phyloP scores from a whole-genome alignment of 2,888 invertebrate genomes.

The Parnassius mnemosyne region DNA sequence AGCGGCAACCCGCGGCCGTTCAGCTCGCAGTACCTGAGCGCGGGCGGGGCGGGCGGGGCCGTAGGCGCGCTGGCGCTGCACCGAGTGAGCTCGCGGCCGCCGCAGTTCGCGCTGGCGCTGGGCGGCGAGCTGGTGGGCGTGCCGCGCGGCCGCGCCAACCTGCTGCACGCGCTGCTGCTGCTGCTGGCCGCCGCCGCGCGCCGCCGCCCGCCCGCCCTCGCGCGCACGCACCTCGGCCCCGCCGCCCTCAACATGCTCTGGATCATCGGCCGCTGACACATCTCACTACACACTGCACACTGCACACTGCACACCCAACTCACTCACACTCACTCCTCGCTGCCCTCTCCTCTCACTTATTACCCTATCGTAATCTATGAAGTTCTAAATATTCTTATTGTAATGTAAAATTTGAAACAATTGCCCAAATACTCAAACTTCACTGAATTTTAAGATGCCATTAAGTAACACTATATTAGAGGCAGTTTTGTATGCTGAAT shows the following conservation, averaged over 20 bases:
- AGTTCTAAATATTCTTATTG: no score
- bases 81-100: constrained; percentile 71
- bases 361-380: no score
- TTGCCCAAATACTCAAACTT: no score
- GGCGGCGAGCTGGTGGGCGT: constrained; percentile 57
- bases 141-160: constrained; percentile 87
- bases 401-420: no score
- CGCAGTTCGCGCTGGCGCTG: constrained; percentile 81
- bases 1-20: constrained; percentile 53
- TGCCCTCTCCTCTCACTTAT: background rate
- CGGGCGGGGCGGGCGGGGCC: constrained; percentile 38
- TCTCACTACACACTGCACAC: no score
- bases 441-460: no score
- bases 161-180: constrained; percentile 92
- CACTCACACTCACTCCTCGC: background rate
- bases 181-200: constrained; percentile 74
- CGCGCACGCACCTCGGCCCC: constrained; percentile 60
- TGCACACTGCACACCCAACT: background rate
- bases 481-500: no score
- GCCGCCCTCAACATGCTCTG: constrained; percentile 88
- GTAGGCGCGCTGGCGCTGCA: constrained; percentile 50
- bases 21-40: constrained; percentile 51
- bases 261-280: constrained; percentile 79
- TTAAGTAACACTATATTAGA: no score
- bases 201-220: constrained; percentile 26